Conservation (phyloP, 2,888 invertebrate species). For the Lasioglossum oenotherae region DNA sequence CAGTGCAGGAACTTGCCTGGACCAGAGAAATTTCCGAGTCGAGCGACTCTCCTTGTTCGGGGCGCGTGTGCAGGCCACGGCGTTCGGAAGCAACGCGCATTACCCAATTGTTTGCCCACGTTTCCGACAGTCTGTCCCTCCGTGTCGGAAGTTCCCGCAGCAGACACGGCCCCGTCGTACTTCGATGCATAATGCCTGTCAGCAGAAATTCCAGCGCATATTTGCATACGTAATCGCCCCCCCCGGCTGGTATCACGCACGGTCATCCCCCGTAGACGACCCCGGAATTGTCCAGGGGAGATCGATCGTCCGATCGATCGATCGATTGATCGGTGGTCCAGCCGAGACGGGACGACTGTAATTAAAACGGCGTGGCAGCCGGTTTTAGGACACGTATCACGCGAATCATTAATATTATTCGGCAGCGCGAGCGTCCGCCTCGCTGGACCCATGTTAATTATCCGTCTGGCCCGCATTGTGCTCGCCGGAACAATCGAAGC, state of each 20-base stretch:
- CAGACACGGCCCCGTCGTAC: conserved; percentile 64
- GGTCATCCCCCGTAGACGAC: conserved; percentile 54
- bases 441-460: conserved; percentile 35
- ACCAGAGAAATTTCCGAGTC: conserved; percentile 43
- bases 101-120: conserved; percentile 75
- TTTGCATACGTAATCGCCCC: conserved; percentile 76
- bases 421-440: background rate
- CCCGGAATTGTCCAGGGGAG: background rate
- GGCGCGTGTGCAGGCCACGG: conserved; percentile 3
- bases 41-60: conserved; percentile 23
- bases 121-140: conserved; percentile 73
- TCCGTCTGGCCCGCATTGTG: conserved; percentile 29
- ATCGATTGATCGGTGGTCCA: conserved; percentile 36
- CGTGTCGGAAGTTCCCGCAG: conserved; percentile 74
- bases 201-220: conserved; percentile 73
- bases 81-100: conserved; percentile 60
- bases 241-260: conserved; percentile 64
- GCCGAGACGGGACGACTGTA: background rate
- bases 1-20: conserved; percentile 15
- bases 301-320: conserved; percentile 24
- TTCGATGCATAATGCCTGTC: conserved; percentile 67
- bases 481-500: conserved; percentile 45
- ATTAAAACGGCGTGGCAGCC: conserved; percentile 24
- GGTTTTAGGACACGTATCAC: background rate
- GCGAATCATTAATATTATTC: conserved; percentile 40